Base-by-base conservation (phyloP, 2,888 invertebrate species). In the Drosophila limbata region DNA sequence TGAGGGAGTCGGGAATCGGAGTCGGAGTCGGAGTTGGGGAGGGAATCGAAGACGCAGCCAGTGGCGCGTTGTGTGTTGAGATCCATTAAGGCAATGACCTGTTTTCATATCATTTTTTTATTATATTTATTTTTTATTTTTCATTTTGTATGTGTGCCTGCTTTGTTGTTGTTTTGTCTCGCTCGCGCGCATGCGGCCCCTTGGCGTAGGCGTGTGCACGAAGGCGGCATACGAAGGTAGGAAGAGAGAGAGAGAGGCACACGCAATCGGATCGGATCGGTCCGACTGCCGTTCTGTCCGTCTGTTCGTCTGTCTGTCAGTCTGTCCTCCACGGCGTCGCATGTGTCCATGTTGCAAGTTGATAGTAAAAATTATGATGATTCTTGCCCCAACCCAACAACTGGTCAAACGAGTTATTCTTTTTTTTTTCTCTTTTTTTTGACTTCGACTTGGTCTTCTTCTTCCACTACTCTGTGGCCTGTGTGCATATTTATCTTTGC, bases 81-180 rank as follows among this genome's bases (percentile, higher is more conserved):
- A 90, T 87, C 88, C 91, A 91, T 90, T 89, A 90, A 90, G 91
- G 90, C 90, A 90, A 90, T 91, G 90, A 90, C 90, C 90, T 89
- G 90, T 90, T 90, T 90, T 90, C 87, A 90, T 89, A 90, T 88
- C 83, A 80, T 79, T 86, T 86, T 76, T 79, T 44, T 75, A 79
- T 66, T 67, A 63, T 64, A 62, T 71, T 60, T 52, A 9, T 59
- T 51, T 44, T 42, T 42, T 25, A 25, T 25, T 56, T 33, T 42
- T 28, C 37, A 13, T 60, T 45, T 44, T 31, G 17, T 59, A 15
- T 73, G 57, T 73, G 63, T 62, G 62, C 15, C 62, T 65, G 73
- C 71, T 81, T 81, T 88, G 90, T 88, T 90, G 77, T 88, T 88
- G 90, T 88, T 90, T 88, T 90, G 90, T 88, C 90, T 87, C 87